Percentiles rank a stretch among this genome's conserved stretches.
These are phyloP conservation scores for Eudyptes chrysolophus DNA, from an alignment of 2,113 vertebrate species.

Conservation along the genomic window DNA sequence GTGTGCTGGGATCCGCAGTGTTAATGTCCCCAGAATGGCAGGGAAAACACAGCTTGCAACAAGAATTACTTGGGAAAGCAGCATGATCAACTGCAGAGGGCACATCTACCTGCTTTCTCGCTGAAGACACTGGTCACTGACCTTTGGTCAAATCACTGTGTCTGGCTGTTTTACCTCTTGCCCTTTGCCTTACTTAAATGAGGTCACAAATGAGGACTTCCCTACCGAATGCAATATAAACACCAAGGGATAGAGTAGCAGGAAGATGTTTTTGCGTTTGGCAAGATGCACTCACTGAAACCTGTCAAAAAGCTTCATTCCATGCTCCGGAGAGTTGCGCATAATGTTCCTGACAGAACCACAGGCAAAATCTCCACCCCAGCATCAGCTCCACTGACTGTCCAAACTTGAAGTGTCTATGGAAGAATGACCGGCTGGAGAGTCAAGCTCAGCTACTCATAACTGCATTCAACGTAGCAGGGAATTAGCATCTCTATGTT, in stretches of 20 bases:
- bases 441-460: not conserved
- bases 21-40: not conserved
- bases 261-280: not conserved
- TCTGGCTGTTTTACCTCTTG: not conserved
- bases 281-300: not conserved
- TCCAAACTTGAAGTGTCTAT: not conserved
- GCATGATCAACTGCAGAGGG: not conserved
- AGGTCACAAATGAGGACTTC: not conserved
- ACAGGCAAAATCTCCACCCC: not conserved
- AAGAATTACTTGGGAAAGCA: not conserved
- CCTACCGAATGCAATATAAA: not conserved
- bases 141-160: not conserved
- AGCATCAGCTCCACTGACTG: not conserved
- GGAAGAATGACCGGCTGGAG: not conserved
- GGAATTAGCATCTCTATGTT: not conserved
- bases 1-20: not conserved
- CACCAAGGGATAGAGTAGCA: not conserved
- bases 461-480: not conserved
- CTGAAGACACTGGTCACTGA: not conserved
- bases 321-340: not conserved
- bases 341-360: not conserved
- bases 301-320: not conserved
- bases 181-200: not conserved
- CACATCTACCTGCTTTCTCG: not conserved
- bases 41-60: not conserved